Conservation (phyloP, 1,140 invertebrate genomes). For the Lucilia sericata region DNA sequence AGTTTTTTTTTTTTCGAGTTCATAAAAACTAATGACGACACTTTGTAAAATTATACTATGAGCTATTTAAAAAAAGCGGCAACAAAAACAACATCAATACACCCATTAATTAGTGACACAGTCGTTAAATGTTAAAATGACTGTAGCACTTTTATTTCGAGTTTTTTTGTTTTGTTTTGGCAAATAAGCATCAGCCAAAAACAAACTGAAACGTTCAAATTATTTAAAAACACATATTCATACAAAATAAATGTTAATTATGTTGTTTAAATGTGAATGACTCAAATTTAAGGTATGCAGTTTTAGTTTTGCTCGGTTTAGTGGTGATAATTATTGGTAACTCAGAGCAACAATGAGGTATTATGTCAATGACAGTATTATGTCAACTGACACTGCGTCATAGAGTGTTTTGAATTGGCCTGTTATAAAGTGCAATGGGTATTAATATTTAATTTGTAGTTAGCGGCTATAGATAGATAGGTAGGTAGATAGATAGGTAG, state of each 20-base stretch:
- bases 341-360: too few relatives aligned
- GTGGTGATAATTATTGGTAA: too few relatives aligned
- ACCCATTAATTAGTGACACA: constrained; percentile 3
- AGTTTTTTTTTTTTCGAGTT: neutral
- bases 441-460: too few relatives aligned
- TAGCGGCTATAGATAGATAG: too few relatives aligned
- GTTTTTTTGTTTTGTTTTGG: neutral
- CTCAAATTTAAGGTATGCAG: constrained; percentile 23
- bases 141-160: neutral
- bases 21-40: neutral
- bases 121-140: neutral
- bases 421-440: too few relatives aligned
- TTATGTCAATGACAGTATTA: too few relatives aligned
- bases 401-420: too few relatives aligned
- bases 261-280: neutral
- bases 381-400: too few relatives aligned
- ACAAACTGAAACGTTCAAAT: neutral
- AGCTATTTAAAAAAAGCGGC: neutral
- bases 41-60: neutral
- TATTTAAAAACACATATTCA: neutral
- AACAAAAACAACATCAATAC: neutral
- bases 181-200: neutral
- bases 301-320: neutral
- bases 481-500: too few relatives aligned
- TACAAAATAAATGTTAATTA: neutral